Evolutionary conservation across 2,797 vertebrate genomes (phyloP).

Genomic region (Prunella strophiata): DNA sequence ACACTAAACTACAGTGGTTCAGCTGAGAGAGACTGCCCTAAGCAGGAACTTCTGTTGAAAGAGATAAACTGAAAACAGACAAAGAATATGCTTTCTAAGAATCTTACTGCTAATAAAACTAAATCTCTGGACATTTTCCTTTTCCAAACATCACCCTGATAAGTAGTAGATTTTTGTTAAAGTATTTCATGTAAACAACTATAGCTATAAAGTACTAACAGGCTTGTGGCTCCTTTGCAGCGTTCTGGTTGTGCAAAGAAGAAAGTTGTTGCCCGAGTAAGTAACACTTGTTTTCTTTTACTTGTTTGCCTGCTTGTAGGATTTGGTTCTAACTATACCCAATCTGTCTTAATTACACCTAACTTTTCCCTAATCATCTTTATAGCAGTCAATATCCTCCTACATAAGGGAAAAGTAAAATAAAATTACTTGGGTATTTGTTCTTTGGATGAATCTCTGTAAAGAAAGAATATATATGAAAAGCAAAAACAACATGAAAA

Average conservation of each 20-base stretch:
- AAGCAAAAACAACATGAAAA: background rate
- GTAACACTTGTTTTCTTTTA: background rate
- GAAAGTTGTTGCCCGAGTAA: conserved; percentile 58
- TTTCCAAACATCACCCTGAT: background rate
- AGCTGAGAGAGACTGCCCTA: background rate
- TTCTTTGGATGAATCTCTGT: background rate
- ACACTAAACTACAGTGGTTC: background rate
- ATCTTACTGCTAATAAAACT: background rate
- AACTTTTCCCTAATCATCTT: background rate
- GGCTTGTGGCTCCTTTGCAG: conserved; percentile 21
- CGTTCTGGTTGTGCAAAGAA: conserved; percentile 53
- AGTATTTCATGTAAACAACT: background rate
- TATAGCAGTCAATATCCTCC: background rate
- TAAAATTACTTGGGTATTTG: background rate
- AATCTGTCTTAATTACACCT: background rate
- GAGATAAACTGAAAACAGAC: background rate
- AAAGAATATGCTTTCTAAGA: background rate
- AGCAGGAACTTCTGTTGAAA: background rate
- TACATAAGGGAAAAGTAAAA: background rate
- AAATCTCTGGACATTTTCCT: background rate
- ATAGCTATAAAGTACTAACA: background rate
- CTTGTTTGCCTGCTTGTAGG: background rate
- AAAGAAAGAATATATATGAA: background rate
- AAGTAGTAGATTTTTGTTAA: background rate
- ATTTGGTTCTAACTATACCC: background rate